phyloP scores from a whole-genome alignment of 2,888 invertebrate genomes.

The Platerodrilus igneus region DNA sequence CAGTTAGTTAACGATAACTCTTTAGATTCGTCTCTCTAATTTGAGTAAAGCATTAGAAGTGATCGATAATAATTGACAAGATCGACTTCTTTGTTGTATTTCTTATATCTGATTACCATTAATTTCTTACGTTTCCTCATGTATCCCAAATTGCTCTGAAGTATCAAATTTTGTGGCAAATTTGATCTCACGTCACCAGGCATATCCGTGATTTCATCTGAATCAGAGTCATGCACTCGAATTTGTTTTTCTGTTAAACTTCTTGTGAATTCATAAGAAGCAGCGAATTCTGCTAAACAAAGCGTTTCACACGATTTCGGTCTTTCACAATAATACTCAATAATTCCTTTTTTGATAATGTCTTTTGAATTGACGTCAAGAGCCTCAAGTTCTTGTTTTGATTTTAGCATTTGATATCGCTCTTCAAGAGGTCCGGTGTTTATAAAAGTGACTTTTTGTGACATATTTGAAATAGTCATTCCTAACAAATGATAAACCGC shows the following conservation, averaged over 20 bases:
- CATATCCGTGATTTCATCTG: not conserved
- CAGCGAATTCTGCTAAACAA: not conserved
- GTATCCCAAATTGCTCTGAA: not conserved
- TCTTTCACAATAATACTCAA: not conserved
- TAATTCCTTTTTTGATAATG: not conserved
- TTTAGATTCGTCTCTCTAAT: slow-evolving; percentile 1
- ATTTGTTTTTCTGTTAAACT: not conserved
- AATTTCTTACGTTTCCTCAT: not conserved
- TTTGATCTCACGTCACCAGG: not conserved
- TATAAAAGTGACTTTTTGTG: slow-evolving; percentile 1
- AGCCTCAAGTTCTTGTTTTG: not conserved
- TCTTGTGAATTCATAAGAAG: not conserved
- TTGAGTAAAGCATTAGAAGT: no score
- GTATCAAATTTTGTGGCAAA: not conserved
- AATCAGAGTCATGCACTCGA: no score
- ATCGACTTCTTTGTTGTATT: not conserved
- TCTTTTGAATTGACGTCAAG: not conserved
- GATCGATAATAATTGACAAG: slow-evolving; percentile 1
- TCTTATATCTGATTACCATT: not conserved
- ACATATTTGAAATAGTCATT: slow-evolving; percentile 5
- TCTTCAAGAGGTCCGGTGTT: slow-evolving; percentile 2
- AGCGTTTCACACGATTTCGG: not conserved
- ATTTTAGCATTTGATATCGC: not conserved
- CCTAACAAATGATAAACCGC: slow-evolving; percentile 4
- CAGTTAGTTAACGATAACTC: not conserved